Evolutionary conservation across 2,113 vertebrate genomes (phyloP).

Genomic region (Corythoichthys intestinalis): DNA sequence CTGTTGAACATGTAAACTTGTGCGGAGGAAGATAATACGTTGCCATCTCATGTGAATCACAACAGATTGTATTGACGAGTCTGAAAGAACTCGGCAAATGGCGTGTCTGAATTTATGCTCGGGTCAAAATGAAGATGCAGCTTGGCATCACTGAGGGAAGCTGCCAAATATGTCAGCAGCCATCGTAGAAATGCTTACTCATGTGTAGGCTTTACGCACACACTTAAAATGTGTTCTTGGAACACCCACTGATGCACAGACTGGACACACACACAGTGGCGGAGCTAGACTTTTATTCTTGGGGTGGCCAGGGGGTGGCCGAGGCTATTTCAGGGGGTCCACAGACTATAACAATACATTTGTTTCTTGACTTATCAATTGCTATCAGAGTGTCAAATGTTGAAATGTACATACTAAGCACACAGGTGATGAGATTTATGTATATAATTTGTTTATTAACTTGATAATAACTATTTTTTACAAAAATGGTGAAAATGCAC

Average conservation of each 20-base stretch:
- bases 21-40: slow-evolving; percentile 8
- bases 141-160: slow-evolving; percentile 39
- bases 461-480: too few relatives aligned
- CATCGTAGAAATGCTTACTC: slow-evolving; percentile 58
- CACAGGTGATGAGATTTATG: too few relatives aligned
- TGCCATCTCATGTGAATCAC: slow-evolving; percentile 10
- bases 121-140: slow-evolving; percentile 49
- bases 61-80: slow-evolving; percentile 46
- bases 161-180: slow-evolving; percentile 55
- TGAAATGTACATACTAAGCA: too few relatives aligned
- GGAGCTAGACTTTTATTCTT: too few relatives aligned
- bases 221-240: slow-evolving; percentile 13
- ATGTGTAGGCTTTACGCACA: slow-evolving; percentile 32
- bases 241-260: slow-evolving; percentile 23
- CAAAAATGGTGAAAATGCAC: too few relatives aligned
- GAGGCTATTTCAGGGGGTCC: too few relatives aligned
- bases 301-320: too few relatives aligned
- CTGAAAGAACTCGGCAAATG: slow-evolving; percentile 48
- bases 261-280: slow-evolving; percentile 37
- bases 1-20: background rate
- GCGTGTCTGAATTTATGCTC: slow-evolving; percentile 55
- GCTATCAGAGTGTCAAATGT: too few relatives aligned
- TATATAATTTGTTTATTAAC: too few relatives aligned
- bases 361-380: too few relatives aligned
- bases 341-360: too few relatives aligned